Base-by-base conservation (phyloP, 2,888 invertebrate genomes). In the Agelastica alni region DNA sequence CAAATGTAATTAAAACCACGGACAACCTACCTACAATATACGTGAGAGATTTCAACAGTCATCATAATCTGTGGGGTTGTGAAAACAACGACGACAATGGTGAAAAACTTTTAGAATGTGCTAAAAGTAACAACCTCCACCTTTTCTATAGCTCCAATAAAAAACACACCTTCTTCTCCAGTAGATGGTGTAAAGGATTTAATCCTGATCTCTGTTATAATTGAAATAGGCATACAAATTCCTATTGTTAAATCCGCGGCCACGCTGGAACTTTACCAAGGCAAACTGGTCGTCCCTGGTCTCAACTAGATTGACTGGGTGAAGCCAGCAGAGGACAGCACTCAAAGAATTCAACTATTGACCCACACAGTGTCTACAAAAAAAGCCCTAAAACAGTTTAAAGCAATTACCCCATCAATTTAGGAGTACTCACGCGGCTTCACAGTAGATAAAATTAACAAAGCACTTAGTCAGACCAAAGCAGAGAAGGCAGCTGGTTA, bases 171-270 rank as follows among this genome's bases (percentile, higher is more conserved):
- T n/a, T n/a, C n/a, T 34, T 34, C 32, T 34, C 31, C 16, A 32
- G 45, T 17, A 45, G 32, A 31, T 45, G 13, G 32, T 32, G 32
- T 1, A 17, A 45, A 16, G 20, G 20, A 14, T 45, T 18, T 31
- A 31, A 45, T 12, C 32, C 32, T 45, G 32, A 45, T 45, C 20
- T 45, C 44, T 45, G 32, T 32, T 45, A 5, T 45, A 18, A 45
- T 20, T 31, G 31, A 45, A 31, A 45, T 45, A 45, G 31, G 45
- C 32, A 45, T 45, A 32, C 45, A 45, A 45, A 45, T 32, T n/a
- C 12, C 18, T 20, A 30, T 45, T n/a, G 45, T 17, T 12, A 13
- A 32, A 45, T 45, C 32, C 3, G n/a, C n/a, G n/a, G n/a, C n/a
- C n/a, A 45, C 32, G 2, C 10, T 26, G 22, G 42, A 42, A 42